phyloP scores from a whole-genome alignment of 2,797 vertebrate genomes.

The Anniella stebbinsi region DNA sequence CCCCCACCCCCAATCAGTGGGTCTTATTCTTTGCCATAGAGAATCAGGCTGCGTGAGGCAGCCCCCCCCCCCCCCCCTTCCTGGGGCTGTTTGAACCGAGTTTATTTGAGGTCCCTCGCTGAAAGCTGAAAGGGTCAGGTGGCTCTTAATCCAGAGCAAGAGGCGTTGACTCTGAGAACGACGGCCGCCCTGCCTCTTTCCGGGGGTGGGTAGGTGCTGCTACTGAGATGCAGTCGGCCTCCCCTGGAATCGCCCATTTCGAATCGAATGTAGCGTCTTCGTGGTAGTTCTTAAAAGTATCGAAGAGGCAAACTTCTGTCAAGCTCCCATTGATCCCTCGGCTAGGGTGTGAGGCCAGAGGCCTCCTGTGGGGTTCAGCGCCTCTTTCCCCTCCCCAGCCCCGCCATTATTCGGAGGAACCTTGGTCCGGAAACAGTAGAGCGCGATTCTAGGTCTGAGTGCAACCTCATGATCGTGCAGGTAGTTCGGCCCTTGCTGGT shows the following conservation, averaged over 20 bases:
- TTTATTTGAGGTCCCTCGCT: background rate
- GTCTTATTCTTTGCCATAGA: background rate
- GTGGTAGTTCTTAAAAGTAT: background rate
- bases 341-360: background rate
- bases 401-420: background rate
- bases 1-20: background rate
- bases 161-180: background rate
- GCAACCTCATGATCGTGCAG: background rate
- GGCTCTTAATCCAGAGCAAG: background rate
- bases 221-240: no score
- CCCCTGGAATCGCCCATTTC: background rate
- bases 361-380: background rate
- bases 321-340: background rate
- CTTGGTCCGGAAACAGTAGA: background rate
- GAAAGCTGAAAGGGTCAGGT: background rate
- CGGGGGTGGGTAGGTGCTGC: no score
- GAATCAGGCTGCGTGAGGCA: background rate
- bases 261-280: background rate
- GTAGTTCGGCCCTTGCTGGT: background rate
- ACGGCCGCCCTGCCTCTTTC: background rate
- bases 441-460: background rate
- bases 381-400: no score
- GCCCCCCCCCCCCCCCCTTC: no score
- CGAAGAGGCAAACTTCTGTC: background rate
- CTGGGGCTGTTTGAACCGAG: background rate